phyloP scores from a whole-genome alignment of 2,113 vertebrate genomes.

The Smithornis capensis region DNA sequence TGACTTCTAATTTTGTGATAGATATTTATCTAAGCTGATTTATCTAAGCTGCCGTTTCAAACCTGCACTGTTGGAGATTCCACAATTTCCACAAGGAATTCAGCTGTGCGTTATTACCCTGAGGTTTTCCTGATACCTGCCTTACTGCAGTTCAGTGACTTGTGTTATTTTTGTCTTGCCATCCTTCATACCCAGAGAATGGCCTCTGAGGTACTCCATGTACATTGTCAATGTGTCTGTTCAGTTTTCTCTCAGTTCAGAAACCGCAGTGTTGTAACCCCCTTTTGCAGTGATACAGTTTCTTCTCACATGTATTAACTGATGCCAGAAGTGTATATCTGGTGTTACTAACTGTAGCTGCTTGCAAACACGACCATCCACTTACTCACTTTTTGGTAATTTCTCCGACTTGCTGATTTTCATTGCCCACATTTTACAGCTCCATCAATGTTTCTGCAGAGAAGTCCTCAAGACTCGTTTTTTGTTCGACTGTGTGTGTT shows the following conservation, averaged over 20 bases:
- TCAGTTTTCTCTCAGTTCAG: not conserved
- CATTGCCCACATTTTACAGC: not conserved
- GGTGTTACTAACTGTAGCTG: not conserved
- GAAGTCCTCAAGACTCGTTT: not conserved
- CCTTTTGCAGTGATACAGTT: not conserved
- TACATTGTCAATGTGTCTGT: fast-evolving
- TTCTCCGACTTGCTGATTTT: not conserved
- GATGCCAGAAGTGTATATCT: not conserved
- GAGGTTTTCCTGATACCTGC: not conserved
- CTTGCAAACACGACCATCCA: not conserved
- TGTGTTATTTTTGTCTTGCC: not conserved
- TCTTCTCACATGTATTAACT: not conserved
- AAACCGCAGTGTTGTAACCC: not conserved
- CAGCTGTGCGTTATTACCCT: not conserved
- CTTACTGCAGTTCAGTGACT: not conserved
- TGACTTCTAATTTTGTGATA: not conserved
- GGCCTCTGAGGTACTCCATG: not conserved
- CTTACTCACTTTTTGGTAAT: not conserved
- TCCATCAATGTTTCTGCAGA: not conserved
- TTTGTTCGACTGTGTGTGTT: not conserved
- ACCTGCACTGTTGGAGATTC: not conserved
- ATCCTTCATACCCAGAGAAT: not conserved
- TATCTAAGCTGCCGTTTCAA: not conserved
- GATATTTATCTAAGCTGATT: not conserved
- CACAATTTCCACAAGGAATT: not conserved